Conservation (phyloP, 1,140 invertebrate genomes). For the Ceratosolen fusciceps region DNA sequence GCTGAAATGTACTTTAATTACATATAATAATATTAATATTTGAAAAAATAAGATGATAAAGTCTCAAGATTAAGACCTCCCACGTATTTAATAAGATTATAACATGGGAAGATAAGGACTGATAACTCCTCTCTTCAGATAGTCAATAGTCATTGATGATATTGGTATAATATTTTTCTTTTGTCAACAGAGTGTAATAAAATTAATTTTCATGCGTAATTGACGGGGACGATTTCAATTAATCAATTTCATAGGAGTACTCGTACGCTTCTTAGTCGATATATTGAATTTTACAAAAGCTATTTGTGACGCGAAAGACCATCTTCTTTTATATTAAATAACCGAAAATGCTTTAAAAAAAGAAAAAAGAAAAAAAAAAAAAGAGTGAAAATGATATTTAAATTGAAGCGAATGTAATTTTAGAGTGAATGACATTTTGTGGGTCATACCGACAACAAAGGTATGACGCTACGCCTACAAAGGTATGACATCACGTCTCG, state of each 20-base stretch:
- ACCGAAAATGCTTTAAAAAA: neutral
- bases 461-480: neutral
- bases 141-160: neutral
- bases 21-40: neutral
- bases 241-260: neutral
- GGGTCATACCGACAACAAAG: neutral
- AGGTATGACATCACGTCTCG: neutral
- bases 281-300: neutral
- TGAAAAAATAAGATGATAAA: conserved; percentile 15
- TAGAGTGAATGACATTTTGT: too few relatives aligned
- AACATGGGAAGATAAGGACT: neutral
- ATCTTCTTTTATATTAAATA: neutral
- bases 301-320: neutral
- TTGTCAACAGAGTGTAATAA: too few relatives aligned
- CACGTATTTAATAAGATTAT: neutral
- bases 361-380: neutral
- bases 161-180: too few relatives aligned
- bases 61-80: neutral
- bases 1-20: neutral
- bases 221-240: neutral
- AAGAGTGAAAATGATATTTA: neutral
- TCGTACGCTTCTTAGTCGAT: neutral
- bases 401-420: neutral
- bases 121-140: neutral
- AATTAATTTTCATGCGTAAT: too few relatives aligned